Conservation (phyloP, 2,113 vertebrate species). For the Bostrychus sinensis region DNA sequence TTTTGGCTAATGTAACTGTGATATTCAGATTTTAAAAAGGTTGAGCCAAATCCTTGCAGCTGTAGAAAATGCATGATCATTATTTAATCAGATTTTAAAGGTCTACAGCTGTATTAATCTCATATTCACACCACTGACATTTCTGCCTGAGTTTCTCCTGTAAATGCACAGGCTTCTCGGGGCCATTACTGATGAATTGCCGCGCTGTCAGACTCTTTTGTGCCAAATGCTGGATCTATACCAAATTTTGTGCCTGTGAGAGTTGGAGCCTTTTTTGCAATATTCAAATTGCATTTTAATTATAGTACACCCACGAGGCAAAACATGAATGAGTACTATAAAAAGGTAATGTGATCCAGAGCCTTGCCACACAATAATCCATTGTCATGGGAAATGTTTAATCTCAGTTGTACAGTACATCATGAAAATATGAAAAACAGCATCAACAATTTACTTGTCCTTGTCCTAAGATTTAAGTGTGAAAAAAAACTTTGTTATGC, state of each 20-base stretch:
- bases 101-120: constrained; percentile 23
- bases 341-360: constrained; percentile 51
- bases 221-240: constrained; percentile 51
- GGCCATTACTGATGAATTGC: constrained; percentile 49
- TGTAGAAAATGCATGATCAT: constrained; percentile 18
- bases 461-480: constrained; percentile 27
- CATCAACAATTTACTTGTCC: constrained; percentile 25
- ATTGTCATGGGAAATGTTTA: constrained; percentile 23
- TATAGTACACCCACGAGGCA: constrained; percentile 49
- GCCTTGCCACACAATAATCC: constrained; percentile 39
- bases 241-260: constrained; percentile 43
- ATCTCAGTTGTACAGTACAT: constrained; percentile 25
- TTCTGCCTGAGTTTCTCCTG: constrained; percentile 23
- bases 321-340: constrained; percentile 51
- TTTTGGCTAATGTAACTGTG: constrained; percentile 11
- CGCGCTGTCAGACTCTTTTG: constrained; percentile 47
- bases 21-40: constrained; percentile 34
- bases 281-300: constrained; percentile 60
- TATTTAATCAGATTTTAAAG: constrained; percentile 40
- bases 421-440: constrained; percentile 19
- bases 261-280: constrained; percentile 51
- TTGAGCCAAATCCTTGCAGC: constrained; percentile 8
- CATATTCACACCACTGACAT: constrained; percentile 39
- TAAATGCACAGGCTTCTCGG: constrained; percentile 44
- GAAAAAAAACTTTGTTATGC: constrained; percentile 21